Conservation (phyloP, 2,888 invertebrate genomes). For the Folsomia manolachei region DNA sequence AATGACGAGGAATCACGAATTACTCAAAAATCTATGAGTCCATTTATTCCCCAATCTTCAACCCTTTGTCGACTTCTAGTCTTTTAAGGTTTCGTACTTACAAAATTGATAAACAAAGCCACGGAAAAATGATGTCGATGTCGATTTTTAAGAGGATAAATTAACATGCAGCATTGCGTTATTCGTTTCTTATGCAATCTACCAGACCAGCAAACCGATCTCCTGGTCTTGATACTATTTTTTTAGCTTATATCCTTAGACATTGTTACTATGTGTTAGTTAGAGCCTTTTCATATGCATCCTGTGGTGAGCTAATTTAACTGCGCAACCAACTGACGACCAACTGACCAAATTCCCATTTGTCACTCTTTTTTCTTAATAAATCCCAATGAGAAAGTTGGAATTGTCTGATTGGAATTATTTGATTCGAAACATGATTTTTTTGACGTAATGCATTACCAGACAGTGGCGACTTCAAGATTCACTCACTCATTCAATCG, state of each 20-base stretch:
- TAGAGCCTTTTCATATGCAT: neutral
- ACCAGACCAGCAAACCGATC: too few relatives aligned
- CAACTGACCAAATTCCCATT: neutral
- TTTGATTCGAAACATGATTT: neutral
- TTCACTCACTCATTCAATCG: too few relatives aligned
- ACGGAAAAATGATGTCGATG: neutral
- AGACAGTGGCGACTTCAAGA: neutral
- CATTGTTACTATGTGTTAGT: too few relatives aligned
- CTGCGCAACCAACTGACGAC: too few relatives aligned
- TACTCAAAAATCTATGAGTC: neutral
- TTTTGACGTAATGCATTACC: neutral
- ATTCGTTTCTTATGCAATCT: too few relatives aligned
- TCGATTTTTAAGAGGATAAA: too few relatives aligned
- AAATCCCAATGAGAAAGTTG: neutral
- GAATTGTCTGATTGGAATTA: neutral
- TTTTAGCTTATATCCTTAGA: too few relatives aligned
- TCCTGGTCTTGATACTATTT: too few relatives aligned
- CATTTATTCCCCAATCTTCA: neutral
- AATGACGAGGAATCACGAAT: neutral
- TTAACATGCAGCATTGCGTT: neutral
- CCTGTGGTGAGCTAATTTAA: neutral
- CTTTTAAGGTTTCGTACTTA: neutral
- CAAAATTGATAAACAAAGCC: slow-evolving; percentile 2
- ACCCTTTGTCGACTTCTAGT: neutral
- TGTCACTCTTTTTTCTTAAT: neutral